A percentile compares a stretch with the other conserved stretches of the same genome.
Evolutionary conservation across 2,113 vertebrate species (phyloP).

Genomic region (Nicator chloris): DNA sequence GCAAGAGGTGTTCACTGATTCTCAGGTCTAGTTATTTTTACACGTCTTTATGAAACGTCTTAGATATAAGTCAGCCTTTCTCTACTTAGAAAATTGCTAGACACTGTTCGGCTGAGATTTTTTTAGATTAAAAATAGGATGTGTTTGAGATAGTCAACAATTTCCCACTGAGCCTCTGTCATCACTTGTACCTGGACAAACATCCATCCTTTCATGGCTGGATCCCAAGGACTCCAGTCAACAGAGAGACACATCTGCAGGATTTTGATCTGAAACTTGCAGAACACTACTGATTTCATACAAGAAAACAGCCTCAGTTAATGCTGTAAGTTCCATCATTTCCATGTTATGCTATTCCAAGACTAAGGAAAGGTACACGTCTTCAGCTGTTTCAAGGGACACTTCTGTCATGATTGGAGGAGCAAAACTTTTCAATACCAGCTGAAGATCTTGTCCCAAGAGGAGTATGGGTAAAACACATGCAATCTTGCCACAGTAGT

Average conservation of each 20-base stretch:
- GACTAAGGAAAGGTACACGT: not conserved
- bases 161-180: not conserved
- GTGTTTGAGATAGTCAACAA: not conserved
- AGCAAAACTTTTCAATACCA: not conserved
- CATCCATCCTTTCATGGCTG: not conserved
- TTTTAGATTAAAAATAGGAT: not conserved
- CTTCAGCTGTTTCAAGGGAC: not conserved
- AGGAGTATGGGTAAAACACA: not conserved
- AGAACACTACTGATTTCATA: not conserved
- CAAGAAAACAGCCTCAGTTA: not conserved
- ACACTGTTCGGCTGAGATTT: not conserved
- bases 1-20: constrained; percentile 38
- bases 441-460: not conserved
- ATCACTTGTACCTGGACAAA: not conserved
- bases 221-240: not conserved
- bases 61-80: constrained; percentile 2
- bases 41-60: not conserved
- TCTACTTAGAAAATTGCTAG: constrained; percentile 15
- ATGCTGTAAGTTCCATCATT: not conserved
- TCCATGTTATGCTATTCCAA: not conserved
- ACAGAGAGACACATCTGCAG: not conserved
- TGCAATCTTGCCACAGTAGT: not conserved
- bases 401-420: not conserved
- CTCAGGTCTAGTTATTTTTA: constrained; percentile 30
- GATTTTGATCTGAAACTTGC: not conserved